Conservation (phyloP, 2,888 invertebrate genomes). For the Arenicola marina region DNA sequence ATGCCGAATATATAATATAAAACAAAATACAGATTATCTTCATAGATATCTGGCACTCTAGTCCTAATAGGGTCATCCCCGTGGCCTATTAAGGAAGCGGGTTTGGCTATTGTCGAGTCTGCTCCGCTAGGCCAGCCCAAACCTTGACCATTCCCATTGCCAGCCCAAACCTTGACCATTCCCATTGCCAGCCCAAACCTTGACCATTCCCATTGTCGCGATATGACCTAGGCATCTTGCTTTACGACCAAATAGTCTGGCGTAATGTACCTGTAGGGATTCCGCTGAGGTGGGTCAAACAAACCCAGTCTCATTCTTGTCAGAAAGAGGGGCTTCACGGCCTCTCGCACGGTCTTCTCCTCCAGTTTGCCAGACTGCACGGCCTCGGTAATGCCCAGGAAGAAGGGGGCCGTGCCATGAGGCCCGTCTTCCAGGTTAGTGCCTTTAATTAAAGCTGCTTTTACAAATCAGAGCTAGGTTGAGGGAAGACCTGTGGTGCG, state of each 20-base stretch:
- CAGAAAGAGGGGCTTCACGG: conserved; percentile 35
- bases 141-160: not conserved
- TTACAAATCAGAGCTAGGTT: no score
- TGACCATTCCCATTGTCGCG: not conserved
- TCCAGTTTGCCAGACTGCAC: conserved; percentile 24
- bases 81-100: no score
- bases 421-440: conserved; percentile 24
- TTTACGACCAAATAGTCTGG: no score
- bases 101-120: no score
- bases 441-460: no score
- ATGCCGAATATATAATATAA: no score
- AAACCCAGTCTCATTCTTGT: conserved; percentile 39
- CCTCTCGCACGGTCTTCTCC: conserved; percentile 9
- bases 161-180: not conserved
- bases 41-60: no score
- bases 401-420: conserved; percentile 1
- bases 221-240: not conserved
- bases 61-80: no score
- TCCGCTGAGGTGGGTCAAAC: conserved; percentile 40
- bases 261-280: conserved; percentile 45
- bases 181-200: not conserved
- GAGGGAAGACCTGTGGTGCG: no score
- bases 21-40: no score
- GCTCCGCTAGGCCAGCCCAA: not conserved
- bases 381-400: conserved; percentile 24